These are phyloP conservation scores for Oxyura jamaicensis DNA, from an alignment of 2,113 vertebrate species.

Conservation along the genomic window DNA sequence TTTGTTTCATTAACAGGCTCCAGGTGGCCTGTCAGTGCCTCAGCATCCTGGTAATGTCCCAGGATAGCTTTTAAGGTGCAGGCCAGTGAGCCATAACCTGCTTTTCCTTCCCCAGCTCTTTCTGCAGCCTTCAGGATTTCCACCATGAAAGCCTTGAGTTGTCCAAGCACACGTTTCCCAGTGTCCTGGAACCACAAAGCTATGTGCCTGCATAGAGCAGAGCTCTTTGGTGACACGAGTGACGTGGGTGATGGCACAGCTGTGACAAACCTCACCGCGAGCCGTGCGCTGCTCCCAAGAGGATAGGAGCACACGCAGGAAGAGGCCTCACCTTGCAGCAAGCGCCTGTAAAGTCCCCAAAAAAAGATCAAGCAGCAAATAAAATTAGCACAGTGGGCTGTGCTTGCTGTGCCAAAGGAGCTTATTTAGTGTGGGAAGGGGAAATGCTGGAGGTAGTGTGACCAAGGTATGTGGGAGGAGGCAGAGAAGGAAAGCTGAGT, in stretches of 20 bases:
- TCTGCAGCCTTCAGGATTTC: not conserved
- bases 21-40: not conserved
- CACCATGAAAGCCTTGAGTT: not conserved
- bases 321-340: not conserved
- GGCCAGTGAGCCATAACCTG: not conserved
- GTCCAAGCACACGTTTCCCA: not conserved
- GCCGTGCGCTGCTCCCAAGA: not conserved
- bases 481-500: slow-evolving; percentile 22
- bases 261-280: not conserved
- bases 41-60: not conserved
- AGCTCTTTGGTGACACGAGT: not conserved
- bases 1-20: not conserved
- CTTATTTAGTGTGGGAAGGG: slow-evolving; percentile 7
- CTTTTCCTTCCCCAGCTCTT: not conserved
- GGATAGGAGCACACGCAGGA: not conserved
- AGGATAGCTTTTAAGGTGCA: not conserved
- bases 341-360: not conserved
- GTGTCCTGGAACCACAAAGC: not conserved
- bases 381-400: not conserved
- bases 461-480: slow-evolving; percentile 34
- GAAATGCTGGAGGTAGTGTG: slow-evolving; percentile 4
- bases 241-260: not conserved
- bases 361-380: not conserved
- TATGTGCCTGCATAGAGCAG: not conserved
- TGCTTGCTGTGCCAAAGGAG: not conserved